Evolutionary conservation across 2,113 vertebrate species (phyloP), one percentile per base, ranked within the genome.

Genomic region (Vombatus ursinus): DNA sequence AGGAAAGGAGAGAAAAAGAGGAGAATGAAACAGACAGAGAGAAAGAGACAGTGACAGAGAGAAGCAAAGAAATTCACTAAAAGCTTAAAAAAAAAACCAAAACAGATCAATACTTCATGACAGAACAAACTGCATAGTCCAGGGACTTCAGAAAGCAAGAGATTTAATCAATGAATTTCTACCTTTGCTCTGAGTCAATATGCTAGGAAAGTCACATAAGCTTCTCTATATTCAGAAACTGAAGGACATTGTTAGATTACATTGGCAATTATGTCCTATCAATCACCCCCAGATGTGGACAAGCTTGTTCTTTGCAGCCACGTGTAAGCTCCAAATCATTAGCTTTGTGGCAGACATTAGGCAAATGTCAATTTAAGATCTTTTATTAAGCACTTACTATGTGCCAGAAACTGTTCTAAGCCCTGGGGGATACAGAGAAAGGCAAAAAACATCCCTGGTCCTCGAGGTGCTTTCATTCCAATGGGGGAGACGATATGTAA

Each of bases 171-270:
- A 6, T 61, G 9, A 4, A 1, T 57, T 90, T 90, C 37, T 1
- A 48, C 23, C 24, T 93, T 50, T 94, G 8, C 89, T 50, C 92
- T 48, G 50, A 92, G 24, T 91, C n/a, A 95, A 44, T 22, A 49
- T 26, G 50, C 19, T 0, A 52, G 25, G 12, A 57, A 53, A 14
- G 68, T 54, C 16, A 5, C 9, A 90, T 90, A 91, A 57, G 3
- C 9, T 77, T 92, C 51, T 68, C 48, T 7, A 89, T 92, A 89
- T 54, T 90, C 47, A 50, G 89, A 94, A 96, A 95, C 4, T 9
- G 50, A 92, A 92, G 31, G 12, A 61, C 91, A 52, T 23, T 93
- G 25, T 23, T 49, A 84, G 12, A 91, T 11, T 91, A 11, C 50
- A 54, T 14, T 44, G 47, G 3, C 47, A 23, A 47, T 89, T n/a